phyloP scores from a whole-genome alignment of 1,140 invertebrate genomes.

The Bombus picipes region DNA sequence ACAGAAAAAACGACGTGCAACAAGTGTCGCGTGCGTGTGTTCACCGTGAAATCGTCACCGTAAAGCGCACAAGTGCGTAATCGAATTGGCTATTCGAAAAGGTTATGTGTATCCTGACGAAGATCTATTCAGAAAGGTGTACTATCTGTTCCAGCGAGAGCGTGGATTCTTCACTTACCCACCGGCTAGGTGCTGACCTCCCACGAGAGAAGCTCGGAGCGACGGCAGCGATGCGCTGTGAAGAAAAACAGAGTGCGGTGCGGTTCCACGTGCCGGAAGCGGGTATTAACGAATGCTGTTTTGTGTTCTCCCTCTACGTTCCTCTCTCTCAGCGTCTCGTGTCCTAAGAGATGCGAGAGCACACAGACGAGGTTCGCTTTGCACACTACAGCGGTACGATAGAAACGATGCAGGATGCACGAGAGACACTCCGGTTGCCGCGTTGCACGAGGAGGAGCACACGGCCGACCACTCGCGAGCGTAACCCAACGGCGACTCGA shows the following conservation, averaged over 20 bases:
- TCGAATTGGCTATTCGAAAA: not conserved
- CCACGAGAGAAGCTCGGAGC: constrained; percentile 61
- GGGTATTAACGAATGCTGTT: constrained; percentile 51
- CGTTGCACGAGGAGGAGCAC: constrained; percentile 9
- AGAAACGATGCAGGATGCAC: no score
- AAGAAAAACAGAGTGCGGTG: constrained; percentile 40
- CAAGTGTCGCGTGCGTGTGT: constrained; percentile 27
- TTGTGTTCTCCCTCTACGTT: constrained; percentile 10
- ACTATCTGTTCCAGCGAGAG: not conserved
- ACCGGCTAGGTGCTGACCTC: constrained; percentile 68
- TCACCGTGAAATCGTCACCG: not conserved
- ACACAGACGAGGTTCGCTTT: not conserved
- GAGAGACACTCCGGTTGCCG: not conserved
- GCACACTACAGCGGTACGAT: not conserved
- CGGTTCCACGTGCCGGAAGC: constrained; percentile 61
- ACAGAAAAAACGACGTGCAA: constrained; percentile 7
- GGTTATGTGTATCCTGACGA: not conserved
- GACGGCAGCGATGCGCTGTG: constrained; percentile 8
- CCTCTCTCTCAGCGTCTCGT: constrained; percentile 11
- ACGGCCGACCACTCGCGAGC: constrained; percentile 37
- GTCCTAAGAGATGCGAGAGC: constrained; percentile 18
- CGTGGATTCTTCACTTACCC: constrained; percentile 49
- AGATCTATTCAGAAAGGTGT: not conserved
- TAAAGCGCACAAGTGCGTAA: not conserved
- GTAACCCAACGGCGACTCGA: constrained; percentile 55